A percentile compares a stretch with the other conserved stretches of the same genome.
These are phyloP conservation scores for Masticophis lateralis DNA, from an alignment of 2,797 vertebrate genomes.

Conservation along the genomic window DNA sequence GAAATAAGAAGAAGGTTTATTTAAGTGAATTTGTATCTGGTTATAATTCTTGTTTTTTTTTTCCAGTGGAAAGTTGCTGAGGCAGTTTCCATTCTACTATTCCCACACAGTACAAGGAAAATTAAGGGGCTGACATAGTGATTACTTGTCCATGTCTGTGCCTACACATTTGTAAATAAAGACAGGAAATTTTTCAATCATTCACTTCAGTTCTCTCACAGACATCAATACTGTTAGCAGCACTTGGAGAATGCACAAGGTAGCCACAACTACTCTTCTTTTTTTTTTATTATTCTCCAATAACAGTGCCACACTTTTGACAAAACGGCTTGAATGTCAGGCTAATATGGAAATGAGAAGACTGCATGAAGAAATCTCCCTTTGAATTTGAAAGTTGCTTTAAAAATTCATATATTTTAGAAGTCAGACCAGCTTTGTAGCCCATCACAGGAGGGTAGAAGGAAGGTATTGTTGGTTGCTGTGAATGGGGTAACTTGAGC, in stretches of 20 bases:
- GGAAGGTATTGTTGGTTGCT: neutral
- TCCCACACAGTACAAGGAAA: slow-evolving; percentile 60
- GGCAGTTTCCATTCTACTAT: slow-evolving; percentile 66
- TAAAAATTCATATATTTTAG: neutral
- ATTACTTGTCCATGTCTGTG: slow-evolving; percentile 51
- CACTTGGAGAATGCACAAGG: slow-evolving; percentile 22
- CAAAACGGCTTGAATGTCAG: neutral
- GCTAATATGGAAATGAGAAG: neutral
- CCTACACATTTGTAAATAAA: slow-evolving; percentile 60
- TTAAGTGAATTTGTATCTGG: slow-evolving; percentile 44
- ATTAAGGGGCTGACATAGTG: slow-evolving; percentile 69
- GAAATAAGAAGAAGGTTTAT: neutral
- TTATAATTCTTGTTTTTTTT: slow-evolving; percentile 56
- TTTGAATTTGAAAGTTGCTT: neutral
- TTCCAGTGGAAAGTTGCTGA: slow-evolving; percentile 68
- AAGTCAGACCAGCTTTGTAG: neutral
- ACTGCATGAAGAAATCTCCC: neutral
- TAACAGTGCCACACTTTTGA: neutral
- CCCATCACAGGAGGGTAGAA: neutral
- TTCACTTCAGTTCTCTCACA: slow-evolving; percentile 27
- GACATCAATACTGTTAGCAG: neutral
- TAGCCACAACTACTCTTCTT: slow-evolving; percentile 22
- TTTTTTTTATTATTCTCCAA: neutral
- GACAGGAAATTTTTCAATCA: slow-evolving; percentile 55
- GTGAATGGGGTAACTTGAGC: neutral